phyloP scores from a whole-genome alignment of 2,888 invertebrate species.

The Erynnis tages region DNA sequence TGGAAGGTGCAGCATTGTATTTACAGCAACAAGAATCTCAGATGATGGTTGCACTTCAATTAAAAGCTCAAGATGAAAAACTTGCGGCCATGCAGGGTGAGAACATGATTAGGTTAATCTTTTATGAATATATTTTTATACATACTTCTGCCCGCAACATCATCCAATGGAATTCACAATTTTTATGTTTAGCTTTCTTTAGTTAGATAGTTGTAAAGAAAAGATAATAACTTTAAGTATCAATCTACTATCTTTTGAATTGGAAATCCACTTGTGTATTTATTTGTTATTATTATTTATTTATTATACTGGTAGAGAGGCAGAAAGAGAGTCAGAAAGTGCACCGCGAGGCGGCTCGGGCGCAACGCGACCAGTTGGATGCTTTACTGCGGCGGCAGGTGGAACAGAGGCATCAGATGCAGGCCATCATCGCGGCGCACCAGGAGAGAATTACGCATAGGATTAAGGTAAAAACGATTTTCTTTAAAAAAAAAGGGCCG shows the following conservation, averaged over 20 bases:
- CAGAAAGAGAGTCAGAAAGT: conserved; percentile 70
- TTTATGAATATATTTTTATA: too few species aligned
- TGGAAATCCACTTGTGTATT: too few species aligned
- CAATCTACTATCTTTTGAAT: not conserved
- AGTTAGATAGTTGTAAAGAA: too few species aligned
- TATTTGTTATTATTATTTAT: not conserved
- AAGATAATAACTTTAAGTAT: not conserved
- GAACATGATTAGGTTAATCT: too few species aligned
- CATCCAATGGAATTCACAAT: too few species aligned
- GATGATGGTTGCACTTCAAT: conserved; percentile 81
- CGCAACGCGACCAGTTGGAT: conserved; percentile 79
- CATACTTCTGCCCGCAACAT: too few species aligned
- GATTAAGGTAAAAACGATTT: conserved; percentile 67
- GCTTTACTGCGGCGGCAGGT: conserved; percentile 78
- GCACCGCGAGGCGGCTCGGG: conserved; percentile 75
- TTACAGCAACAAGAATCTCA: conserved; percentile 84
- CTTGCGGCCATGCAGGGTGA: conserved; percentile 79
- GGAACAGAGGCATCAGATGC: conserved; percentile 80
- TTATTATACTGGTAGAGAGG: conserved; percentile 47
- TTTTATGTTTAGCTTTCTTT: too few species aligned
- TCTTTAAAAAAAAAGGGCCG: too few species aligned
- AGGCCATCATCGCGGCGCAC: conserved; percentile 80
- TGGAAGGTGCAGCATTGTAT: conserved; percentile 78
- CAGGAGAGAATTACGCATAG: conserved; percentile 83
- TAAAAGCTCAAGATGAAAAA: conserved; percentile 84